Base-by-base conservation (phyloP, 2,888 invertebrate genomes). In the Epicampocera succincta region DNA sequence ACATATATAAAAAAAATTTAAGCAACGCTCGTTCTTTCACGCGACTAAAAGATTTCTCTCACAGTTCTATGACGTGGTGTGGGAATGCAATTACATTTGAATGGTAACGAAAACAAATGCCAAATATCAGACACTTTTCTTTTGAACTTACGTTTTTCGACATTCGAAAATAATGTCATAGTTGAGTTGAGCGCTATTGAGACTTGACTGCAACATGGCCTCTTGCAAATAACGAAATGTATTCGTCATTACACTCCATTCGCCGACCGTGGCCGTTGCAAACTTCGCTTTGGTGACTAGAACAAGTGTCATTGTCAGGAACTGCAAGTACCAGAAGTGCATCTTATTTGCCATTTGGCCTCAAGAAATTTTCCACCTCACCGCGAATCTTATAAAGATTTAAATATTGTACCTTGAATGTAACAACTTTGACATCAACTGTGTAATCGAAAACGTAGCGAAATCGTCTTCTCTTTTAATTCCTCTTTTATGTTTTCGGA, bases 131-230 rank as follows among this genome's bases (percentile, higher is more conserved):
- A 33, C 3, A 17, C 11, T 19, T 40, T 38, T 13, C 11, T n/a
- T 33, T 13, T 8, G 8, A 42, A 87, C 89, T 87, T 85, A 89
- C 89, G 85, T 86, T 81, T 88, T 88, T 65, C 89, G 88, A 61
- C 89, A 89, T 83, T 89, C 86, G 33, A 89, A 89, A 40, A 89
- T 84, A 17, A 89, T 89, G 8, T 86, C 89, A 46, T 87, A 84
- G 71, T 89, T 89, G 1, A 88, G 85, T 72, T 87, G 86, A 2
- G 89, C 89, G 5, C 87, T 86, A 66, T 88, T 86, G 54, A 89
- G 81, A 61, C 87, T 89, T 17, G 84, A 86, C 0, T 85, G 82
- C 12, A 89, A 84, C 89, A 89, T 89, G 11, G 83, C 84, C 83
- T 89, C 89, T 85, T 89, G 89, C 38, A 89, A 74, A 25, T 83